Evolutionary conservation across 2,888 invertebrate genomes (phyloP).

Genomic region (Malthinus flaveolus): DNA sequence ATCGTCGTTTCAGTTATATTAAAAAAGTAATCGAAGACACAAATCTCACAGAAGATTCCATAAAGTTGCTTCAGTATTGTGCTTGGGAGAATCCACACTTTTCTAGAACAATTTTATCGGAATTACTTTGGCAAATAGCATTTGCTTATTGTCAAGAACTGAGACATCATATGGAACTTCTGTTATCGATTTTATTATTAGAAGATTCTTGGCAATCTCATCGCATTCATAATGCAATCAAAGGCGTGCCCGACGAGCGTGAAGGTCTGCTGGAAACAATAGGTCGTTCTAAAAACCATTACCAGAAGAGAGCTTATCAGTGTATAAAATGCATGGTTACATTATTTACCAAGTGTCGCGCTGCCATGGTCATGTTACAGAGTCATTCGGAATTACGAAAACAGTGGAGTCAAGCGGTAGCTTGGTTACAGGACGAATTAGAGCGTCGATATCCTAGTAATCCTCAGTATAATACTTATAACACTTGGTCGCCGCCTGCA

Average conservation of each 20-base stretch:
- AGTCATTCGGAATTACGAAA: conserved; percentile 77
- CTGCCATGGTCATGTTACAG: conserved; percentile 79
- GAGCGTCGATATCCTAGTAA: conserved; percentile 71
- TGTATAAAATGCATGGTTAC: conserved; percentile 95
- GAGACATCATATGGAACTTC: conserved; percentile 87
- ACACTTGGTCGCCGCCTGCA: conserved; percentile 92
- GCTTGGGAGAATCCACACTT: conserved; percentile 97
- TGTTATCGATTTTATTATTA: conserved; percentile 82
- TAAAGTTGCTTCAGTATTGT: conserved; percentile 87
- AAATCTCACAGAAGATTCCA: conserved; percentile 87
- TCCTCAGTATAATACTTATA: conserved; percentile 76
- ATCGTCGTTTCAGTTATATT: conserved; percentile 67
- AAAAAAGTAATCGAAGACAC: conserved; percentile 96
- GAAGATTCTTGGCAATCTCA: conserved; percentile 97
- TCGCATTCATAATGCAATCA: conserved; percentile 90
- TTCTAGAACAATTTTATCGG: conserved; percentile 85
- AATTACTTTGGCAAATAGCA: conserved; percentile 87
- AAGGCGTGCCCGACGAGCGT: conserved; percentile 84
- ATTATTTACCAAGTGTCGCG: conserved; percentile 82
- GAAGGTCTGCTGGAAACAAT: conserved; percentile 94
- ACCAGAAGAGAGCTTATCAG: conserved; percentile 95
- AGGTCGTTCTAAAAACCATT: conserved; percentile 88
- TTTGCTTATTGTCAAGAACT: conserved; percentile 94
- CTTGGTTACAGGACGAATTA: conserved; percentile 94
- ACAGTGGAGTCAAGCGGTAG: conserved; percentile 87